Conservation (phyloP, 2,888 invertebrate species). For the Pyrochroa serraticornis region DNA sequence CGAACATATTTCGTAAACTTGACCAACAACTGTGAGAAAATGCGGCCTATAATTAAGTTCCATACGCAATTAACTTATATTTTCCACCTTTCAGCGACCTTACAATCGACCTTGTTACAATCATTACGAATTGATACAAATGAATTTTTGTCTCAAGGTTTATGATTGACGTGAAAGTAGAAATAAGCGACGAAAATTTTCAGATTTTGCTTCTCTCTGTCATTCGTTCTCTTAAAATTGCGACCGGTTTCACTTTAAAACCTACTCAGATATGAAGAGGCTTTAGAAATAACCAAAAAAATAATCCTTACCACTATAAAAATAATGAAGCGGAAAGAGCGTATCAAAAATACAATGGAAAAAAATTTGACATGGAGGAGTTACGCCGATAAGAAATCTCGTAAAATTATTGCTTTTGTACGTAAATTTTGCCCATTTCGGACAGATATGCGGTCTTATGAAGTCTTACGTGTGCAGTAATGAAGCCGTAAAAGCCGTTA, state of each 20-base stretch:
- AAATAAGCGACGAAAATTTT: constrained; percentile 24
- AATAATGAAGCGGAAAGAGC: too few species aligned
- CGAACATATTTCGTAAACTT: constrained; percentile 26
- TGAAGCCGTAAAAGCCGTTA: constrained; percentile 8
- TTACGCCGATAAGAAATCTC: background rate
- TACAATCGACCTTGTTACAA: constrained; percentile 42
- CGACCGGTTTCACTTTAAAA: background rate
- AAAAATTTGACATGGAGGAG: too few species aligned
- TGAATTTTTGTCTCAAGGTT: constrained; percentile 49
- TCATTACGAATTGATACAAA: constrained; percentile 38
- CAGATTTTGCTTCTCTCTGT: background rate
- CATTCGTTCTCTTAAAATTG: background rate
- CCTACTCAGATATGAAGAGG: background rate
- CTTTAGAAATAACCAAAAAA: too few species aligned
- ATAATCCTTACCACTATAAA: too few species aligned
- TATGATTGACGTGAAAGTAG: constrained; percentile 45
- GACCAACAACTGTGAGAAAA: constrained; percentile 28
- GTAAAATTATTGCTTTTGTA: background rate
- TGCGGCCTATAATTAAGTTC: constrained; percentile 24
- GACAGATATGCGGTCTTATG: background rate
- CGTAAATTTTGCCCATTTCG: constrained; percentile 7
- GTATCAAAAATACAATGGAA: too few species aligned
- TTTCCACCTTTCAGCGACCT: constrained; percentile 48
- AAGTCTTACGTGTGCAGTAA: constrained; percentile 5
- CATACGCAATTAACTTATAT: constrained; percentile 39